Percentiles rank a stretch among this genome's conserved stretches.
Evolutionary conservation across 2,113 vertebrate genomes (phyloP).

Genomic region (Ceratotherium simum): DNA sequence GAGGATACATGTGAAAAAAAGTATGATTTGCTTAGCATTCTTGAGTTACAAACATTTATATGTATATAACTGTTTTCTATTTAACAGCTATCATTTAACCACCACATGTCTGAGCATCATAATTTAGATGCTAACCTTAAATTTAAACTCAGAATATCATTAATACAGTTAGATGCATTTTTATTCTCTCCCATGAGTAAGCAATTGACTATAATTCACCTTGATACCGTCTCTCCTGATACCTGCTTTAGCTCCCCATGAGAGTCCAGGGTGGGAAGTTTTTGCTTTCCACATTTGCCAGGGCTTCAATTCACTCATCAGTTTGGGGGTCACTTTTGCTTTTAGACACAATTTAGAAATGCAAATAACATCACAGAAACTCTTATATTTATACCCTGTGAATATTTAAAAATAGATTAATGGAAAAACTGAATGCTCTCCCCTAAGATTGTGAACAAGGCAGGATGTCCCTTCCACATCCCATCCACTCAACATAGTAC

Average conservation of each 20-base stretch:
- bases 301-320: not conserved
- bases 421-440: not conserved
- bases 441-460: not conserved
- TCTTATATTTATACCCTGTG: not conserved
- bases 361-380: not conserved
- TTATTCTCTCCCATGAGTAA: not conserved
- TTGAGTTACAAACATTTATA: not conserved
- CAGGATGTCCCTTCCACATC: not conserved
- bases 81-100: not conserved
- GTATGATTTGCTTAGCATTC: not conserved
- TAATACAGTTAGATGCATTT: not conserved
- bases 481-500: not conserved
- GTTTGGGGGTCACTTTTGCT: not conserved
- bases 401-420: not conserved
- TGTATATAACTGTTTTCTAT: not conserved
- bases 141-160: conserved; percentile 16
- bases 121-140: not conserved
- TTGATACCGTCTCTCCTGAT: not conserved
- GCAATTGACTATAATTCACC: not conserved
- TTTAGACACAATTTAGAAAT: conserved; percentile 13
- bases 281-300: not conserved
- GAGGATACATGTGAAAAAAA: not conserved
- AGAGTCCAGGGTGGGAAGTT: not conserved
- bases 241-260: not conserved
- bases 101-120: not conserved